phyloP scores from a whole-genome alignment of 2,797 vertebrate species.

The Leptoclinus maculatus region DNA sequence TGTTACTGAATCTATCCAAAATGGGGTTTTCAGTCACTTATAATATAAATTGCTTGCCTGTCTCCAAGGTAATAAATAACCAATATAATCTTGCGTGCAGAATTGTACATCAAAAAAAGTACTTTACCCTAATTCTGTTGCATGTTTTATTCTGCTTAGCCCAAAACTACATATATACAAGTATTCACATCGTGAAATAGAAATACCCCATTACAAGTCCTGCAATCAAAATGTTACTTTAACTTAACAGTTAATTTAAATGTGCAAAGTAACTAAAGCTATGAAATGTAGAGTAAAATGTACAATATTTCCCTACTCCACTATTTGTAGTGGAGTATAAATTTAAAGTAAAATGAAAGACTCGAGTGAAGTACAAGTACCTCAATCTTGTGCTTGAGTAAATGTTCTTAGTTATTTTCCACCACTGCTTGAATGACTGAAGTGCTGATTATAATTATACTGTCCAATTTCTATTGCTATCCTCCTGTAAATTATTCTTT shows the following conservation, averaged over 20 bases:
- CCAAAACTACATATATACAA: not conserved
- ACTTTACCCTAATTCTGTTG: not conserved
- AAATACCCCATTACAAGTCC: not conserved
- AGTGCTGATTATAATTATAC: not conserved
- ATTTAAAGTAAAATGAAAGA: not conserved
- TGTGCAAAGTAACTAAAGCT: not conserved
- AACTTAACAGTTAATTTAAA: not conserved
- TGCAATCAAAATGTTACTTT: not conserved
- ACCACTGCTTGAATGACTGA: not conserved
- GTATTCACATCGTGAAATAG: not conserved
- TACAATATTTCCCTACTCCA: not conserved
- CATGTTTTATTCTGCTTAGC: not conserved
- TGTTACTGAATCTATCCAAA: not conserved
- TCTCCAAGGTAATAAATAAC: not conserved
- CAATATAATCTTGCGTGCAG: not conserved
- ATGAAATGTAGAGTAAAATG: not conserved
- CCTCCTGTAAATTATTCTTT: not conserved
- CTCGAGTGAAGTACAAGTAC: not conserved
- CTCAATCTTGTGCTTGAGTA: not conserved
- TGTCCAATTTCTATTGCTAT: not conserved
- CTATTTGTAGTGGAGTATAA: too few species aligned
- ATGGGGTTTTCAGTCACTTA: not conserved
- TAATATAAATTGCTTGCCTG: not conserved
- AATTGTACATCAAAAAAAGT: not conserved
- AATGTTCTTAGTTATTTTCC: not conserved